phyloP scores from a whole-genome alignment of 2,888 invertebrate genomes.

The Timema cristinae region DNA sequence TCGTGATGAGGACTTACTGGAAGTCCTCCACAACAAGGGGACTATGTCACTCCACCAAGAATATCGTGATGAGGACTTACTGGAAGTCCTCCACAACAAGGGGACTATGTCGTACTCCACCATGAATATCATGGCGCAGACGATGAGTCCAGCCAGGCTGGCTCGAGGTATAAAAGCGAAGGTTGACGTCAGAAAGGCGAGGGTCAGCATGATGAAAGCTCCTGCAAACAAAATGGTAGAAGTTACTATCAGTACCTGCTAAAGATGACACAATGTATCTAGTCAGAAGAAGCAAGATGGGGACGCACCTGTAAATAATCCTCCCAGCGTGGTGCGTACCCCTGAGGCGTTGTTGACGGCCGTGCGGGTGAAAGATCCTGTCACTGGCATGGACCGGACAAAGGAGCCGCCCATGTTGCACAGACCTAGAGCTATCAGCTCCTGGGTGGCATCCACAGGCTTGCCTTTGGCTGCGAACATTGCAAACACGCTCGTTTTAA shows the following conservation, averaged over 20 bases:
- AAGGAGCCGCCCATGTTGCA: conserved; percentile 79
- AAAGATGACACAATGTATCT: not conserved
- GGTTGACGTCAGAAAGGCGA: conserved; percentile 72
- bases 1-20: too few species aligned
- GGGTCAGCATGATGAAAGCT: conserved; percentile 62
- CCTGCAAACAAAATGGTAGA: not conserved
- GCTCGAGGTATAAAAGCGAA: conserved; percentile 85
- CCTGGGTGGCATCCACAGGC: conserved; percentile 80
- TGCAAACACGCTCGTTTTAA: too few species aligned
- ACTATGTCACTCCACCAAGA: too few species aligned
- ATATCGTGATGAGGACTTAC: conserved; percentile 48
- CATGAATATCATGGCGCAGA: conserved; percentile 83
- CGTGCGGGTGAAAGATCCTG: conserved; percentile 81
- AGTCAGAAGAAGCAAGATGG: not conserved
- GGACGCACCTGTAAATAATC: conserved; percentile 64
- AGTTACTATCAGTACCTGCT: not conserved
- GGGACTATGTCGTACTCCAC: conserved; percentile 66
- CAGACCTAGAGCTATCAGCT: conserved; percentile 80
- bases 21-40: too few species aligned
- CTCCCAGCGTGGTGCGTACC: conserved; percentile 78
- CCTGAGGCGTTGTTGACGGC: conserved; percentile 90
- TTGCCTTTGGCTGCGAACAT: conserved; percentile 62
- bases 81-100: conserved; percentile 76
- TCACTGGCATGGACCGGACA: conserved; percentile 79
- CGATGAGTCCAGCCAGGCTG: conserved; percentile 80